phyloP scores from a whole-genome alignment of 2,888 invertebrate species.

The Dinocampus coccinellae region DNA sequence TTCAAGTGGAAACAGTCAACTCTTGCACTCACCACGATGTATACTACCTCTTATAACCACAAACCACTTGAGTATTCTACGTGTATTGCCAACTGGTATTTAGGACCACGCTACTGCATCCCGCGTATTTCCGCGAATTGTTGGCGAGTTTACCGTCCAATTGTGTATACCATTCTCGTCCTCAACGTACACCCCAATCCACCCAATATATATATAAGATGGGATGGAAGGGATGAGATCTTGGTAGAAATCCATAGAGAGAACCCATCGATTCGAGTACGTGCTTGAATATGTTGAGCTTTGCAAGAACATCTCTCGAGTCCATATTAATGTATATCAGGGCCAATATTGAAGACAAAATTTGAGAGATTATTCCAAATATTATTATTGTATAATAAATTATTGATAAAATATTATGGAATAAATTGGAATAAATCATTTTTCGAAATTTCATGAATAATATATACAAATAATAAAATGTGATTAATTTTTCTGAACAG shows the following conservation, averaged over 20 bases:
- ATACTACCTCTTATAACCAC: background rate
- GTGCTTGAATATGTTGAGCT: constrained; percentile 1
- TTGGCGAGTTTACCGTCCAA: constrained; percentile 51
- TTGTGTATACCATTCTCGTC: constrained; percentile 18
- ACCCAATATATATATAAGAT: background rate
- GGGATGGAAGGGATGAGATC: background rate
- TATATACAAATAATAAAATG: too few species aligned
- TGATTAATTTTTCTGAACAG: too few species aligned
- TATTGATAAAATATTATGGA: too few species aligned
- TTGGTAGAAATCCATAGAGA: background rate
- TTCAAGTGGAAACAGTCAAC: constrained; percentile 28
- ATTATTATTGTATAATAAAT: background rate
- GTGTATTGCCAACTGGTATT: constrained; percentile 55
- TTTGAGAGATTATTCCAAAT: background rate
- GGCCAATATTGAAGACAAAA: background rate
- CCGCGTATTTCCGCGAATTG: constrained; percentile 56
- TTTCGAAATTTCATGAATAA: too few species aligned
- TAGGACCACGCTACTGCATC: constrained; percentile 59
- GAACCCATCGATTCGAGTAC: background rate
- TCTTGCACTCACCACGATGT: background rate
- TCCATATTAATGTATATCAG: background rate
- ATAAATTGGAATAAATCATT: too few species aligned
- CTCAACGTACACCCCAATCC: background rate
- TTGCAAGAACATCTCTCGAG: background rate
- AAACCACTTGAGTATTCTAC: constrained; percentile 56